Evolutionary conservation across 2,113 vertebrate genomes (phyloP), one percentile per base, ranked within the genome.

Genomic region (Thymallus thymallus): DNA sequence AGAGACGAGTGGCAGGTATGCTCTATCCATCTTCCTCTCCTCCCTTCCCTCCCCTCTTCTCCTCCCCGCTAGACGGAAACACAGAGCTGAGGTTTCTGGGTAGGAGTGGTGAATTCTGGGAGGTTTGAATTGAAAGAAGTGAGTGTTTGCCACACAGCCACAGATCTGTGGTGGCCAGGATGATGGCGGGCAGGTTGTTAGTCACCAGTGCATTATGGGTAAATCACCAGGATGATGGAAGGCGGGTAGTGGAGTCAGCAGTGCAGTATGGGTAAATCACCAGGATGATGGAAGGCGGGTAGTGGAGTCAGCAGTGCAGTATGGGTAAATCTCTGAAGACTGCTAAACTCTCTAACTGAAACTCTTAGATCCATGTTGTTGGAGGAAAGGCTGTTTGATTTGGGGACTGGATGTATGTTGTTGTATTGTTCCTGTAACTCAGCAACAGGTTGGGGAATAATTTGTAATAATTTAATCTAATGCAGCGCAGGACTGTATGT

Each of bases 1-100:
- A 93, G 93, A 93, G 92, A 88, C 88, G 91, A 91, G 91, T 89
- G 93, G 92, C 94, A 95, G 93, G 93, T 83, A 65, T 58, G 79
- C 84, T 78, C 80, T 75, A 89, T 89, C 85, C 80, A 71, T 86
- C 88, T 77, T 69, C 76, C 76, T 66, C 76, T 76, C 32, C n/a
- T 55, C 48, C 69, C 62, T 77, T 58, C 68, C 55, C 48, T 18
- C 16, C 48, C 48, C 14, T 51, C 14, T 5, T 16, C 48, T 18
- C 77, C 41, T 66, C 75, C 74, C 77, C 48, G n/a, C 70, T 69
- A 10, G 35, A 41, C 9, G 9, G 35, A 41, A 41, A 41, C 35
- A 41, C 35, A 41, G 35, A 1, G 32, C 32, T 32, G 32, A 32
- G 64, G 41, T 20, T 24, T 14, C 30, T 66, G 30, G 64, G 30